Base-by-base conservation (phyloP, 2,888 invertebrate species). In the Daptonema setosum region DNA sequence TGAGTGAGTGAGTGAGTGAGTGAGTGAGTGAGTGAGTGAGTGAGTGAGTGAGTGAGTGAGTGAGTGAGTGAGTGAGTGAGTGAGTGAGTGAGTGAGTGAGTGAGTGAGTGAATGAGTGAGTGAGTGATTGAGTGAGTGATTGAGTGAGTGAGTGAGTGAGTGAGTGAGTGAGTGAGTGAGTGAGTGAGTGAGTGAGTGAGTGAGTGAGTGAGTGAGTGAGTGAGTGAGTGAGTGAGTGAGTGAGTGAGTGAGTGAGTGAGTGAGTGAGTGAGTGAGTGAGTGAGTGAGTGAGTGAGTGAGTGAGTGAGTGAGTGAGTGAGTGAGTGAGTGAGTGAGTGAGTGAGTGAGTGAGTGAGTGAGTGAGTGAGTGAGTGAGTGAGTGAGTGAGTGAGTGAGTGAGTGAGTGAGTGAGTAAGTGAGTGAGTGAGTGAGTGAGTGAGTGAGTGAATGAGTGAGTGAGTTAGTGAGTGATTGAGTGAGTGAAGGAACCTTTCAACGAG, bases 401-500 rank as follows among this genome's bases (percentile, higher is more conserved):
- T 35, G 17, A 17, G 35, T 35, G 35, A 17, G 35, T n/a, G n/a
- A n/a, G n/a, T n/a, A n/a, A n/a, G n/a, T n/a, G n/a, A n/a, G n/a
- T n/a, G n/a, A n/a, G n/a, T n/a, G n/a, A n/a, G n/a, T n/a, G n/a
- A n/a, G n/a, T n/a, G n/a, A n/a, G n/a, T n/a, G n/a, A n/a, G n/a
- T n/a, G n/a, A n/a, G n/a, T n/a, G n/a, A n/a, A n/a, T n/a, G n/a
- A n/a, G n/a, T n/a, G n/a, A n/a, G n/a, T n/a, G n/a, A n/a, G n/a
- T n/a, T n/a, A n/a, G n/a, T n/a, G n/a, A n/a, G 35, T 17, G 17
- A 35, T 17, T 8, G 35, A 35, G 8, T 35, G 8, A 8, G 35
- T 11, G 8, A 17, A 8, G 8, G 35, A 8, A 35, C 67, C 64
- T 69, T 87, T 83, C 67, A 90, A 79, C 64, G 86, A 91, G 65